phyloP scores from a whole-genome alignment of 2,113 vertebrate genomes.

The Morone chrysops region DNA sequence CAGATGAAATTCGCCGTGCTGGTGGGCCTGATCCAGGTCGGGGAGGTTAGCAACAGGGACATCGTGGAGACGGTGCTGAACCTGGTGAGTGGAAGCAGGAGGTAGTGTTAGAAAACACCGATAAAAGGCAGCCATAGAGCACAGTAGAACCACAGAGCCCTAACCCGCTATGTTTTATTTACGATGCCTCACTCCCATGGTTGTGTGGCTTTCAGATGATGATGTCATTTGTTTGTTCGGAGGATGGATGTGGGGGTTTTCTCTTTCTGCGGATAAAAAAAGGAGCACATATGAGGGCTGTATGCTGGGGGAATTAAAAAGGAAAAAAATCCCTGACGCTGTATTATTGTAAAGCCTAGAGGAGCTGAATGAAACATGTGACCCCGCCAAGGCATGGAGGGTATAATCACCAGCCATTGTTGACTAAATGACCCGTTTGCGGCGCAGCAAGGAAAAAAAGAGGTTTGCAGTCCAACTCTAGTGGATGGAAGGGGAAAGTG shows the following conservation, averaged over 20 bases:
- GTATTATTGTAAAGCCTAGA: conserved; percentile 54
- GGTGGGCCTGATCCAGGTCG: conserved; percentile 99
- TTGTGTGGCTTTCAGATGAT: conserved; percentile 70
- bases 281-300: not conserved
- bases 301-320: conserved; percentile 7
- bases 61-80: conserved; percentile 99
- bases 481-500: conserved; percentile 5
- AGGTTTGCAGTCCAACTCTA: conserved; percentile 27
- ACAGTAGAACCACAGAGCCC: conserved; percentile 66
- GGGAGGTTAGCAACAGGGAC: conserved; percentile 99
- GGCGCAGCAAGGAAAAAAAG: conserved; percentile 29
- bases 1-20: conserved; percentile 99
- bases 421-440: conserved; percentile 76
- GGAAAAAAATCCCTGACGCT: not conserved
- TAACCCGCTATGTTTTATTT: conserved; percentile 79
- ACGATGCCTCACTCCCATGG: conserved; percentile 69
- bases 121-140: conserved; percentile 50
- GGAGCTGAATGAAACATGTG: conserved; percentile 71
- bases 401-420: conserved; percentile 71
- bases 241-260: conserved; percentile 38
- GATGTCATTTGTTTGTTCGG: conserved; percentile 84
- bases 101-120: conserved; percentile 19
- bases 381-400: conserved; percentile 65
- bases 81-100: conserved; percentile 90
- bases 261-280: conserved; percentile 34